Percentiles rank a stretch among this genome's conserved stretches.
These are phyloP conservation scores for Lasaia peninsularis DNA, from an alignment of 1,140 invertebrate genomes.

Conservation along the genomic window DNA sequence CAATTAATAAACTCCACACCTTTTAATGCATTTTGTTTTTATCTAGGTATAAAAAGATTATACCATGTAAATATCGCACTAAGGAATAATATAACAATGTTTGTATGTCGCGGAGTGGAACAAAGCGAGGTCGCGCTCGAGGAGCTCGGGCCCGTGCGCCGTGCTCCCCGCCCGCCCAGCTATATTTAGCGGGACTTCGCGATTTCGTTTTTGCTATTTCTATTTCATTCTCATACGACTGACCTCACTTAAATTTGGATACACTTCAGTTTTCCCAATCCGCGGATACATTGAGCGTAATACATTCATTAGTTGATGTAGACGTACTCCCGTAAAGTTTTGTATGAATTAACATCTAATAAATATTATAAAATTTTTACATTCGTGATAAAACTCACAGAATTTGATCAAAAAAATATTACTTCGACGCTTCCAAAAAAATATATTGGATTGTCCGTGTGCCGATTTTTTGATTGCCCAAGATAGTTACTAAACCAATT, in stretches of 20 bases:
- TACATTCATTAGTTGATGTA: too few species aligned
- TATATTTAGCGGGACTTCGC: constrained; percentile 73
- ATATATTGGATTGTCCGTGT: too few species aligned
- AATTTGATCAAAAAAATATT: too few species aligned
- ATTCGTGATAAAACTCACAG: too few species aligned
- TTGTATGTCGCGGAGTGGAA: constrained; percentile 19
- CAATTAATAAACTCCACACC: background rate
- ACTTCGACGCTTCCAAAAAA: too few species aligned
- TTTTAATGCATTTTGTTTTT: background rate
- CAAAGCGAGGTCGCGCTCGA: constrained; percentile 51
- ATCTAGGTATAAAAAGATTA: too few species aligned
- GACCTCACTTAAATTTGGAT: constrained; percentile 56
- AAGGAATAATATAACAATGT: constrained; percentile 4
- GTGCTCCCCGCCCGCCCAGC: constrained; percentile 47
- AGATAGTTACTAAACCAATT: too few species aligned
- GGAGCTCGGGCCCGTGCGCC: constrained; percentile 28
- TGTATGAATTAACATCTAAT: too few species aligned
- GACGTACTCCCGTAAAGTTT: too few species aligned
- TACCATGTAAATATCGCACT: background rate
- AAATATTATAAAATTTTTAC: too few species aligned
- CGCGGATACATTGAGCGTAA: constrained; percentile 6
- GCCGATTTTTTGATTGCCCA: too few species aligned
- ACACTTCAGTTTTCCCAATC: constrained; percentile 14
- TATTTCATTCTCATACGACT: constrained; percentile 61
- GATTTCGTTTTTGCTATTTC: constrained; percentile 72